A percentile compares a stretch with the other conserved stretches of the same genome.
Evolutionary conservation across 1,140 invertebrate genomes (phyloP).

Genomic region (Coboldia fuscipes): DNA sequence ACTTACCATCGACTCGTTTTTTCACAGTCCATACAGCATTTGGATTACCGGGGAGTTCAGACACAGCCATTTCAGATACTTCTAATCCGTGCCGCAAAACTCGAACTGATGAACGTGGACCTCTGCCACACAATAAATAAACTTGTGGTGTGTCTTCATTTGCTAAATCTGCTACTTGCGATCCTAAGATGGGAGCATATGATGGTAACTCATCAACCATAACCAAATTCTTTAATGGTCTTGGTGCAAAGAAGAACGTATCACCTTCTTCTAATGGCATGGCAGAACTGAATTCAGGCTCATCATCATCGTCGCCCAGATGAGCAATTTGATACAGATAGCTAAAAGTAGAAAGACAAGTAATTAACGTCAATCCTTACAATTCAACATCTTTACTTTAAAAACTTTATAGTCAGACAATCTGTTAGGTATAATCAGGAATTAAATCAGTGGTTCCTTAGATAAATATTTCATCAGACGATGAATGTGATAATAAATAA

Average conservation of each 20-base stretch:
- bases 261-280: slow-evolving; percentile 98
- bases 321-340: slow-evolving; percentile 98
- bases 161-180: slow-evolving; percentile 56
- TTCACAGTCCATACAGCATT: slow-evolving; percentile 99
- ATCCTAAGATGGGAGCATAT: slow-evolving; percentile 80
- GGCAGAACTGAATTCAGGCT: slow-evolving; percentile 95
- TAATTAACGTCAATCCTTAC: neutral
- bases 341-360: slow-evolving; percentile 28
- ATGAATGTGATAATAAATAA: neutral
- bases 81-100: slow-evolving; percentile 93
- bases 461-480: too few species aligned
- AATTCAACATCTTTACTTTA: too few species aligned
- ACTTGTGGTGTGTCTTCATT: slow-evolving; percentile 98
- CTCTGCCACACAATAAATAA: slow-evolving; percentile 87
- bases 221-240: slow-evolving; percentile 85
- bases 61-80: slow-evolving; percentile 98
- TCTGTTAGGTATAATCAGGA: neutral
- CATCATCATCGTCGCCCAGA: slow-evolving; percentile 97
- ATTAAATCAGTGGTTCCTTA: slow-evolving; percentile 1
- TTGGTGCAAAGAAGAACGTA: slow-evolving; percentile 95
- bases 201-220: slow-evolving; percentile 97
- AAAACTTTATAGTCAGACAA: too few species aligned
- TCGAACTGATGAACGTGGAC: slow-evolving; percentile 77
- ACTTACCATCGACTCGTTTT: slow-evolving; percentile 56
- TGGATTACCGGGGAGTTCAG: slow-evolving; percentile 94